Evolutionary conservation across 2,797 vertebrate genomes (phyloP).

Genomic region (Poeciliopsis presidionis): DNA sequence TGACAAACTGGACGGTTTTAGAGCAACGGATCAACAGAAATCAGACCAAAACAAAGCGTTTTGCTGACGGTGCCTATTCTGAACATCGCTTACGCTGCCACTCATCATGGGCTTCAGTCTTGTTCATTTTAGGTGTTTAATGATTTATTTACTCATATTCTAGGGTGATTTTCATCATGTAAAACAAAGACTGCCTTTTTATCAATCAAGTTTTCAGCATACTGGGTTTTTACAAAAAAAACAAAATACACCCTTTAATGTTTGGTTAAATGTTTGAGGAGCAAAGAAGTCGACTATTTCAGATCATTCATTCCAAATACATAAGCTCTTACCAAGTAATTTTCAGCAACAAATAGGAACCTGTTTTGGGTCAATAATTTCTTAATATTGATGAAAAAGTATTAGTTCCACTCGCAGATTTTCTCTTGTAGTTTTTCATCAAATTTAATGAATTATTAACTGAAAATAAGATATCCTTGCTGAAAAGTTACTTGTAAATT

Average conservation of each 20-base stretch:
- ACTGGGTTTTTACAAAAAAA: not conserved
- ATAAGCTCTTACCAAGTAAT: too few species aligned
- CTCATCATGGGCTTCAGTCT: not conserved
- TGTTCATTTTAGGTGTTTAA: not conserved
- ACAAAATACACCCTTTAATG: not conserved
- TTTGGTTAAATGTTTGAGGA: not conserved
- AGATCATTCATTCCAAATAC: too few species aligned
- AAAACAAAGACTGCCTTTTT: not conserved
- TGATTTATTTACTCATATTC: not conserved
- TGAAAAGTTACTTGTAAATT: too few species aligned
- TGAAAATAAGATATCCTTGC: too few species aligned
- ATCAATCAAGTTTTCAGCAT: not conserved
- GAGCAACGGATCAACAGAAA: slow-evolving; percentile 5
- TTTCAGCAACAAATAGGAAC: too few species aligned
- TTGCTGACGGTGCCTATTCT: not conserved
- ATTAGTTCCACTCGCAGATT: too few species aligned
- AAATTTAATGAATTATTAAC: too few species aligned
- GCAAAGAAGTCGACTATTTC: too few species aligned
- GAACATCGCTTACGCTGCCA: not conserved
- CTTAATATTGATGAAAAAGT: too few species aligned
- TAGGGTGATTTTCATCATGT: not conserved
- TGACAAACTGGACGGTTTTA: not conserved
- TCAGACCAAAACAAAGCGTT: not conserved
- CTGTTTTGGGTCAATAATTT: too few species aligned
- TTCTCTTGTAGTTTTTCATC: too few species aligned